Percentiles rank a stretch among this genome's conserved stretches.
These are phyloP conservation scores for Zaprionus kolodkinae DNA, from an alignment of 1,140 invertebrate genomes.

Conservation along the genomic window DNA sequence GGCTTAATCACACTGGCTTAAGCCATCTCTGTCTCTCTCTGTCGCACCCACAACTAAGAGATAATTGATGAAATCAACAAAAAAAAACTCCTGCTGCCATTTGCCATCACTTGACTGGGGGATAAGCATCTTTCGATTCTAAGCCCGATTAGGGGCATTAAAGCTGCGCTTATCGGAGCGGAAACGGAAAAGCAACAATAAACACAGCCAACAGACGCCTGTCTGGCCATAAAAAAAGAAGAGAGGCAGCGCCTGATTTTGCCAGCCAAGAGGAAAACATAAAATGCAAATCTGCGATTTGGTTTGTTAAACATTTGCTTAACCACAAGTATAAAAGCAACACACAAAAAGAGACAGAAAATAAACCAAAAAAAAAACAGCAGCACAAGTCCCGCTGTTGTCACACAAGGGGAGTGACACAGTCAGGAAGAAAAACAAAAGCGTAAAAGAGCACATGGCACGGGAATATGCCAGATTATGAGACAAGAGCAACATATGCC, in stretches of 20 bases:
- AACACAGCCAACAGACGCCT: slow-evolving; percentile 8
- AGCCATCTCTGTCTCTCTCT: neutral
- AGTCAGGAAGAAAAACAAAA: slow-evolving; percentile 56
- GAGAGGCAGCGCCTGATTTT: slow-evolving; percentile 32
- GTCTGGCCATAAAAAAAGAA: slow-evolving; percentile 14
- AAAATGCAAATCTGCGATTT: slow-evolving; percentile 81
- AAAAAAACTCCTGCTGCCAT: neutral
- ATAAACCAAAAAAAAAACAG: slow-evolving; percentile 42
- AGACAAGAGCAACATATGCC: slow-evolving; percentile 80
- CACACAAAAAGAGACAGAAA: slow-evolving; percentile 32
- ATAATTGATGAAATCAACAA: slow-evolving; percentile 39
- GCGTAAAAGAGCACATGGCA: slow-evolving; percentile 38
- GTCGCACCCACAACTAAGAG: neutral
- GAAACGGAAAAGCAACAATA: slow-evolving; percentile 52
- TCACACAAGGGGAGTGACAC: slow-evolving; percentile 54
- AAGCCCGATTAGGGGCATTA: slow-evolving; percentile 76
- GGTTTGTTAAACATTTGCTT: slow-evolving; percentile 82
- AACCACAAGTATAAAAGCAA: slow-evolving; percentile 73
- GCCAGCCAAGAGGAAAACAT: slow-evolving; percentile 53
- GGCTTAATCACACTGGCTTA: slow-evolving; percentile 3
- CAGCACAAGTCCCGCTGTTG: slow-evolving; percentile 42
- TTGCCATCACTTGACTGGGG: slow-evolving; percentile 9
- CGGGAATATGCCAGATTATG: slow-evolving; percentile 72
- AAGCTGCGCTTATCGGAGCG: slow-evolving; percentile 66
- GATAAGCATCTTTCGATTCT: slow-evolving; percentile 64